Conservation (phyloP, 1,140 invertebrate genomes). For the Drosophila willistoni region DNA sequence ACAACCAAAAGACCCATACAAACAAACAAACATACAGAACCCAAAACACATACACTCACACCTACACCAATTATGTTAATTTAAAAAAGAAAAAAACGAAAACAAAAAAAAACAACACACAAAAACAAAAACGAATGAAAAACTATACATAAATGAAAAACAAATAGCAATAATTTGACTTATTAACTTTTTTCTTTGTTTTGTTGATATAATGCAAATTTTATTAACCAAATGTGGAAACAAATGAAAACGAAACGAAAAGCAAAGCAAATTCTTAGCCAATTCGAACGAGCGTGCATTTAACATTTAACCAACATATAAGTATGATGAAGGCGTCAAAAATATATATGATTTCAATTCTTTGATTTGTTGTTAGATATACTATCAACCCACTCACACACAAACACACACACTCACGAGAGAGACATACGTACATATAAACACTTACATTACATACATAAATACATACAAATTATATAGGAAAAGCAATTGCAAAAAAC, state of each 20-base stretch:
- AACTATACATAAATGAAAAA: neutral
- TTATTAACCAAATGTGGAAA: slow-evolving; percentile 29
- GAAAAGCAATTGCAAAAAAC: slow-evolving; percentile 1
- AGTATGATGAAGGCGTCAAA: slow-evolving; percentile 25
- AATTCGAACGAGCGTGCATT: slow-evolving; percentile 77
- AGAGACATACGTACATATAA: slow-evolving; percentile 7
- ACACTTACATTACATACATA: neutral
- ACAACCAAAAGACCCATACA: slow-evolving; percentile 25
- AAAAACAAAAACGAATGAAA: neutral
- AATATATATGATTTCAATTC: slow-evolving; percentile 33
- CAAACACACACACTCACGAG: neutral
- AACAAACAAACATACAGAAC: slow-evolving; percentile 26
- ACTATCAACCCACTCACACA: slow-evolving; percentile 16
- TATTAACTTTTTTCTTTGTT: slow-evolving; percentile 55
- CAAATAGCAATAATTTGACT: slow-evolving; percentile 28
- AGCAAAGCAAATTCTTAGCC: slow-evolving; percentile 68
- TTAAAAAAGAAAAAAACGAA: slow-evolving; percentile 29
- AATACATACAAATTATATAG: slow-evolving; percentile 8
- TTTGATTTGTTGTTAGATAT: slow-evolving; percentile 14
- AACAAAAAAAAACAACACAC: neutral
- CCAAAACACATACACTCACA: slow-evolving; percentile 31
- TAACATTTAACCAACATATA: slow-evolving; percentile 48
- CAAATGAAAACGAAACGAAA: slow-evolving; percentile 34
- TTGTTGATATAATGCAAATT: slow-evolving; percentile 57
- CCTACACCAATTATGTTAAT: slow-evolving; percentile 37